phyloP scores from a whole-genome alignment of 2,888 invertebrate species.

The Synergus laeviventris region DNA sequence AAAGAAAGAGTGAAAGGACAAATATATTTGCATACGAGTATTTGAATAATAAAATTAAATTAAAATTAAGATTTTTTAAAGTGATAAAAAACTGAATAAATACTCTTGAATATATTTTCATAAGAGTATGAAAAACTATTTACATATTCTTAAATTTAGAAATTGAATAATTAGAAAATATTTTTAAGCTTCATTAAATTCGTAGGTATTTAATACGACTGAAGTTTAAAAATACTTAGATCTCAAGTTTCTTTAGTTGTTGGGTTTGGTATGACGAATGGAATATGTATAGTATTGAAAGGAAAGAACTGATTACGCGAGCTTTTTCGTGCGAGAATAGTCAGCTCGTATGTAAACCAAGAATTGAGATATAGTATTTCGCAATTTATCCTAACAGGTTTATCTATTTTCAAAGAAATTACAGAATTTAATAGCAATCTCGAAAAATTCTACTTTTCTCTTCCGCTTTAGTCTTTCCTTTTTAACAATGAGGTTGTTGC shows the following conservation, averaged over 20 bases:
- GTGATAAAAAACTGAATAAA: no score
- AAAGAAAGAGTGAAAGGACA: not conserved
- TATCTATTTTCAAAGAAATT: not conserved
- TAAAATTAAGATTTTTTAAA: not conserved
- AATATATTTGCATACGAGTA: not conserved
- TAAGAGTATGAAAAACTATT: not conserved
- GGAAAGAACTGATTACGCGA: slow-evolving; percentile 10
- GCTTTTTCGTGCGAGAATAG: slow-evolving; percentile 5
- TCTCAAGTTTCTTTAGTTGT: not conserved
- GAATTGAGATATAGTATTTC: slow-evolving; percentile 12
- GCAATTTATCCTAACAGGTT: slow-evolving; percentile 11
- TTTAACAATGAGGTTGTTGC: slow-evolving; percentile 12
- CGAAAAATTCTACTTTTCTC: not conserved
- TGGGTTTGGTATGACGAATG: not conserved
- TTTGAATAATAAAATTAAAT: not conserved
- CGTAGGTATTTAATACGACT: not conserved
- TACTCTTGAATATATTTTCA: no score
- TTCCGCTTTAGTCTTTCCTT: not conserved
- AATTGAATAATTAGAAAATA: not conserved
- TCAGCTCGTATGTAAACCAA: slow-evolving; percentile 11
- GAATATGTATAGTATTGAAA: not conserved
- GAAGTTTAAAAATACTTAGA: not conserved
- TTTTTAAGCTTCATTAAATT: not conserved
- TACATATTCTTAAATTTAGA: not conserved
- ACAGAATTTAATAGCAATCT: not conserved